Percentiles rank a stretch among this genome's conserved stretches.
Evolutionary conservation across 2,888 invertebrate genomes (phyloP).

Genomic region (Aleiodes leptofemur): DNA sequence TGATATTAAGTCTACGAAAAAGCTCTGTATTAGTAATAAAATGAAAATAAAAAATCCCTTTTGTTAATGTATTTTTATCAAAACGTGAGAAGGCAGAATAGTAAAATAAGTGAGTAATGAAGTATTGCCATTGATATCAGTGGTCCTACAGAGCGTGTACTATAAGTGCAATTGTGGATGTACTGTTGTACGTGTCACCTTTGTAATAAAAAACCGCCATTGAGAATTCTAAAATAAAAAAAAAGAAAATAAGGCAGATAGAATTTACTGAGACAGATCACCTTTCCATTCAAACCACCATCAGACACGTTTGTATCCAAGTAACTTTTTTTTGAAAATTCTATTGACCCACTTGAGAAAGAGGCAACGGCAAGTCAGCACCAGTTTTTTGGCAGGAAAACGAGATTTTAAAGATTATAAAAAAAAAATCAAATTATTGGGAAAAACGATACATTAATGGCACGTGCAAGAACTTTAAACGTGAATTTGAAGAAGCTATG

Average conservation of each 20-base stretch:
- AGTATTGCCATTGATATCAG: constrained; percentile 43
- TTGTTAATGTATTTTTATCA: constrained; percentile 17
- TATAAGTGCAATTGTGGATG: constrained; percentile 68
- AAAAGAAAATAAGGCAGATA: constrained; percentile 27
- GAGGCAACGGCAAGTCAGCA: constrained; percentile 52
- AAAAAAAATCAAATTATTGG: constrained; percentile 10
- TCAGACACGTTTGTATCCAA: constrained; percentile 56
- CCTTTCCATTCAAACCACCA: constrained; percentile 66
- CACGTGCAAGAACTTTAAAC: constrained; percentile 12
- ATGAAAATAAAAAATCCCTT: constrained; percentile 6
- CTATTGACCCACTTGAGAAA: constrained; percentile 48
- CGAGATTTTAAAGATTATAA: constrained; percentile 5
- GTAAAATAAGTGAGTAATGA: constrained; percentile 7
- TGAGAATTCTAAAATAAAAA: constrained; percentile 40
- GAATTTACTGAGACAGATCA: constrained; percentile 57
- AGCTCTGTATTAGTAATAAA: constrained; percentile 31
- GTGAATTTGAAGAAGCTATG: constrained; percentile 1
- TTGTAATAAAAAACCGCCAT: constrained; percentile 33
- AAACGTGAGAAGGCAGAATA: constrained; percentile 28
- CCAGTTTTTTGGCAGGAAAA: constrained; percentile 40
- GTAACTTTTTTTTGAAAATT: not conserved
- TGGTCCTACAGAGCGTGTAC: constrained; percentile 66
- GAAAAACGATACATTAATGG: constrained; percentile 6
- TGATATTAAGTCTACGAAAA: not conserved
- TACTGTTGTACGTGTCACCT: constrained; percentile 54